Evolutionary conservation across 2,888 invertebrate genomes (phyloP).

Genomic region (Hirtodrosophila histrioides): DNA sequence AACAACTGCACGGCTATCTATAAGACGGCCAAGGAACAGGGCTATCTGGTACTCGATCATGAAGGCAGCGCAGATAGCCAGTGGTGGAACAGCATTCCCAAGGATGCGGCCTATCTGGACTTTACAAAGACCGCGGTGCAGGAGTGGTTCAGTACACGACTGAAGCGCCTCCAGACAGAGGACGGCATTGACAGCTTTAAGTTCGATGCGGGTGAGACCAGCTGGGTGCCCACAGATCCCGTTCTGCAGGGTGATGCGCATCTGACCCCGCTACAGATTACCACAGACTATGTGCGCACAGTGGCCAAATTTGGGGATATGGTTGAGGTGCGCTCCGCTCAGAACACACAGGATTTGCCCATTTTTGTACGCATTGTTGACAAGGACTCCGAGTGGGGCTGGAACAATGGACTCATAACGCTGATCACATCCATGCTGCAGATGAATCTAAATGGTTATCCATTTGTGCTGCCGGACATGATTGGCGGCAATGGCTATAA

Average conservation of each 20-base stretch:
- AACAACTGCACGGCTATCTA: conserved; percentile 88
- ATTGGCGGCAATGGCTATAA: conserved; percentile 88
- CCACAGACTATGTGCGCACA: conserved; percentile 85
- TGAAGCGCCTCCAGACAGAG: conserved; percentile 86
- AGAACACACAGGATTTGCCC: conserved; percentile 87
- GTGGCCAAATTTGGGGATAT: conserved; percentile 86
- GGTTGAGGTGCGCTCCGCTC: conserved; percentile 89
- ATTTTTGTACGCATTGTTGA: conserved; percentile 90
- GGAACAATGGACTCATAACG: conserved; percentile 88
- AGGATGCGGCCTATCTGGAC: conserved; percentile 87
- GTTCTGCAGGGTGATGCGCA: conserved; percentile 86
- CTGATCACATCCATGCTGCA: conserved; percentile 87
- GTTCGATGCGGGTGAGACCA: conserved; percentile 91
- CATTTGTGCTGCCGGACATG: conserved; percentile 92
- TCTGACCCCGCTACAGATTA: conserved; percentile 83
- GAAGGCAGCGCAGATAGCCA: conserved; percentile 83
- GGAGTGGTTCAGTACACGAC: conserved; percentile 85
- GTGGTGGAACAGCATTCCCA: conserved; percentile 85
- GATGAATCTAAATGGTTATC: conserved; percentile 85
- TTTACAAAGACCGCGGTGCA: conserved; percentile 88
- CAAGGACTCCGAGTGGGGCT: conserved; percentile 88
- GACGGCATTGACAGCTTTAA: conserved; percentile 90
- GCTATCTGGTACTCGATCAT: conserved; percentile 85
- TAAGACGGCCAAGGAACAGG: conserved; percentile 86
- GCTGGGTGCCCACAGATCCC: conserved; percentile 87